These are phyloP conservation scores for Labrus mixtus DNA, from an alignment of 2,113 vertebrate genomes.

Conservation along the genomic window DNA sequence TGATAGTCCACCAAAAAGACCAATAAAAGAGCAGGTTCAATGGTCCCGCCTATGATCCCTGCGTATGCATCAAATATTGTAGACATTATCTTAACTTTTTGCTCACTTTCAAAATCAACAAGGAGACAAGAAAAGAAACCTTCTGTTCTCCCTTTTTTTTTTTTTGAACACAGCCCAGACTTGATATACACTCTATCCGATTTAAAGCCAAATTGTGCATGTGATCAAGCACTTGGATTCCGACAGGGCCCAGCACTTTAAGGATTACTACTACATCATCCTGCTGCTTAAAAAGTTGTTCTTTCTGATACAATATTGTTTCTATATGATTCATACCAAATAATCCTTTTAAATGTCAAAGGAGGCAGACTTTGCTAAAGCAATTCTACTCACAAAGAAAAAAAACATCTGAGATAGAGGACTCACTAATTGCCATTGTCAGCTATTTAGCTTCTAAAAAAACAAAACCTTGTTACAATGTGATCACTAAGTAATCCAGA, in stretches of 20 bases:
- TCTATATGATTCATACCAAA: not conserved
- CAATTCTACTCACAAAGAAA: not conserved
- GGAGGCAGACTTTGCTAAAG: not conserved
- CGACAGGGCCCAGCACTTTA: not conserved
- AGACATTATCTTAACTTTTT: too few species aligned
- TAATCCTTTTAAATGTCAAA: not conserved
- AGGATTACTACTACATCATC: not conserved
- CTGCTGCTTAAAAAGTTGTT: not conserved
- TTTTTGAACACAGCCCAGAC: not conserved
- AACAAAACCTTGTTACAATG: slow-evolving; percentile 36
- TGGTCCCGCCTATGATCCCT: too few species aligned
- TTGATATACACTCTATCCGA: not conserved
- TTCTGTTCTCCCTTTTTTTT: too few species aligned
- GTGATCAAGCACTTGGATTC: too few species aligned
- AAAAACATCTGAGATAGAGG: not conserved
- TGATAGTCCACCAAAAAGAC: too few species aligned
- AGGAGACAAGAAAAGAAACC: too few species aligned
- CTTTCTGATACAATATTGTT: not conserved
- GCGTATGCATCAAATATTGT: too few species aligned
- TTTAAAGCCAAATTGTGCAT: not conserved
- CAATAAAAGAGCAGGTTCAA: too few species aligned
- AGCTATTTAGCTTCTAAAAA: slow-evolving; percentile 24
- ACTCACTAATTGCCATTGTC: slow-evolving; percentile 8
- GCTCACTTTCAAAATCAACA: too few species aligned
- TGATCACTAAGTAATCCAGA: slow-evolving; percentile 32